These are phyloP conservation scores for Nasonovia ribisnigri DNA, from an alignment of 2,888 invertebrate genomes.

Conservation along the genomic window DNA sequence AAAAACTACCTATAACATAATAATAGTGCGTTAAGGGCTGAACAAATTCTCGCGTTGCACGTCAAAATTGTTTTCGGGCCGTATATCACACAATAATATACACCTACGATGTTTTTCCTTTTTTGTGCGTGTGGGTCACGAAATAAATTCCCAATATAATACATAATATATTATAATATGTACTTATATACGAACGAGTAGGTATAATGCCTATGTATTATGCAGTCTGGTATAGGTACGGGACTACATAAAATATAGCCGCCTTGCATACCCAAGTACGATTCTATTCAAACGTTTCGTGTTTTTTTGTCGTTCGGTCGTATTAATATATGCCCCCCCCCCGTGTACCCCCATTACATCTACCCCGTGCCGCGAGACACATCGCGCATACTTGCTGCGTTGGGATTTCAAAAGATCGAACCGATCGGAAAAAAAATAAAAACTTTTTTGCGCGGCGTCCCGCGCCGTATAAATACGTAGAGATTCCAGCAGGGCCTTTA, in stretches of 20 bases:
- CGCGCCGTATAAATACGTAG: not conserved
- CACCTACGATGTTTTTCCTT: not conserved
- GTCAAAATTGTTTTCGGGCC: slow-evolving; percentile 11
- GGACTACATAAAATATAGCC: not conserved
- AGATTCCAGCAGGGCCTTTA: not conserved
- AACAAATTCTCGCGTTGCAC: slow-evolving; percentile 19
- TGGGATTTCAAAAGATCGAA: slow-evolving; percentile 43
- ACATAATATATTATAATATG: not conserved
- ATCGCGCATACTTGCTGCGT: not conserved
- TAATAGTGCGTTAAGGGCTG: not conserved
- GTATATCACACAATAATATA: not conserved
- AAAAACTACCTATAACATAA: not conserved
- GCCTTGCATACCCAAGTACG: not conserved
- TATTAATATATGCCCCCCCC: not conserved
- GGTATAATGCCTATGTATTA: not conserved
- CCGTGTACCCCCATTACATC: no score
- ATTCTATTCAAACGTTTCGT: slow-evolving; percentile 13
- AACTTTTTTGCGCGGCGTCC: slow-evolving; percentile 43
- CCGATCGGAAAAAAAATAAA: slow-evolving; percentile 29
- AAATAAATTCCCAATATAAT: not conserved
- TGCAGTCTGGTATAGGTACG: not conserved
- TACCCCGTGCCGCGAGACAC: slow-evolving; percentile 9
- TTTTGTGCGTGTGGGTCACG: not conserved
- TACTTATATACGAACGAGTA: not conserved
- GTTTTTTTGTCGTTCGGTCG: not conserved